Evolutionary conservation across 2,888 invertebrate species (phyloP), one percentile per base, ranked within the genome.

Genomic region (Fabriciana adippe): DNA sequence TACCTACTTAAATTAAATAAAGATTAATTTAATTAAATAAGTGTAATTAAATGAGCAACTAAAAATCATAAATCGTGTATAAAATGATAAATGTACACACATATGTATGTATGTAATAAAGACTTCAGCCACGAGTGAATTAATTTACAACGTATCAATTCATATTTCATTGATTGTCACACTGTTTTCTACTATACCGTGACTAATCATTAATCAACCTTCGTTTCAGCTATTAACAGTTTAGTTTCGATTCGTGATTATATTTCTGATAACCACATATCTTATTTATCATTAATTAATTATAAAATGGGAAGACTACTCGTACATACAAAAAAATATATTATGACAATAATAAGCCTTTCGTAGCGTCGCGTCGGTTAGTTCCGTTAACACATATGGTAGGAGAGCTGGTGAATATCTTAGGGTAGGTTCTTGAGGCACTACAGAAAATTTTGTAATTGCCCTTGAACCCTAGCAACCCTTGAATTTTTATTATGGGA

Each of bases 141-240:
- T 6, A 61, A 21, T 62, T 21, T 18, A 13, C 15, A 62, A 53
- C 51, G 14, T 18, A 45, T 62, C 41, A 62, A 82, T 83, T 41
- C 35, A 41, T 41, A 41, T 41, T 41, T 41, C 35, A 41, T 41
- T 41, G 35, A 11, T 41, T 41, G 35, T 41, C 35, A 41, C 35
- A 41, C 35, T 41, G 35, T 41, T 41, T 35, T 41, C 35, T 11
- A 41, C 81, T 80, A 78, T 77, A 76, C 80, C 76, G 75, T 77
- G 75, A 75, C 78, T 66, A 75, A 72, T 77, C 87, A 51, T 51
- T 86, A 87, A 89, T 89, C 87, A 88, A 85, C 81, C 75, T 83
- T 87, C 85, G 86, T 88, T 88, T 86, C 83, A 82, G 83, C 77
- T 83, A 86, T 85, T 84, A 83, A 79, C 82, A 84, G 80, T 80